Evolutionary conservation across 2,113 vertebrate species (phyloP).

Genomic region (Phocoena phocoena): DNA sequence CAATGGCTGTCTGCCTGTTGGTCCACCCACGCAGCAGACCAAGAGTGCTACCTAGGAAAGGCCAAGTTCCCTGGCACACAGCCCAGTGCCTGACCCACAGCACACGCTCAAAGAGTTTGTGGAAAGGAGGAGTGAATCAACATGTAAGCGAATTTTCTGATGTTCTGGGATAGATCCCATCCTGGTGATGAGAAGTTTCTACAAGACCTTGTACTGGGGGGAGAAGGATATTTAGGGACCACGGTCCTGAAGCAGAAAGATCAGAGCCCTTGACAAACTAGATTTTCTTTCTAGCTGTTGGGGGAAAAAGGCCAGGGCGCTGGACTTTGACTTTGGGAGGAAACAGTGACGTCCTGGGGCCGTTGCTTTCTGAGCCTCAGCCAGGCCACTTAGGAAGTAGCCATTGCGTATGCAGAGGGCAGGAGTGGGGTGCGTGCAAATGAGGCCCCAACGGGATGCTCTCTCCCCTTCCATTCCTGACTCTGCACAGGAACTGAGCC

Average conservation of each 20-base stretch:
- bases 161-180: neutral
- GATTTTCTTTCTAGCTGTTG: neutral
- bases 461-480: neutral
- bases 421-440: neutral
- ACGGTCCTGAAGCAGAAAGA: neutral
- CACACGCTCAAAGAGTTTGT: neutral
- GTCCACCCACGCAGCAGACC: neutral
- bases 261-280: neutral
- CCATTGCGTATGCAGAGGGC: neutral
- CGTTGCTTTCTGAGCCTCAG: neutral
- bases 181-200: neutral
- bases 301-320: accelerated
- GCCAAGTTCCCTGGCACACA: neutral
- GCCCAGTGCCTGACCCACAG: neutral
- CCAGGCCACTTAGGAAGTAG: neutral
- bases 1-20: neutral
- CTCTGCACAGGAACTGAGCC: neutral
- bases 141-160: neutral
- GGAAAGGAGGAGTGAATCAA: neutral
- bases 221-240: neutral
- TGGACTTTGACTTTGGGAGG: neutral
- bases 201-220: too few relatives aligned
- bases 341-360: neutral
- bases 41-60: neutral
- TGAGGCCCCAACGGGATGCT: neutral